Evolutionary conservation across 2,888 invertebrate genomes (phyloP), one percentile per base, ranked within the genome.

Genomic region (Volucella zonaria): DNA sequence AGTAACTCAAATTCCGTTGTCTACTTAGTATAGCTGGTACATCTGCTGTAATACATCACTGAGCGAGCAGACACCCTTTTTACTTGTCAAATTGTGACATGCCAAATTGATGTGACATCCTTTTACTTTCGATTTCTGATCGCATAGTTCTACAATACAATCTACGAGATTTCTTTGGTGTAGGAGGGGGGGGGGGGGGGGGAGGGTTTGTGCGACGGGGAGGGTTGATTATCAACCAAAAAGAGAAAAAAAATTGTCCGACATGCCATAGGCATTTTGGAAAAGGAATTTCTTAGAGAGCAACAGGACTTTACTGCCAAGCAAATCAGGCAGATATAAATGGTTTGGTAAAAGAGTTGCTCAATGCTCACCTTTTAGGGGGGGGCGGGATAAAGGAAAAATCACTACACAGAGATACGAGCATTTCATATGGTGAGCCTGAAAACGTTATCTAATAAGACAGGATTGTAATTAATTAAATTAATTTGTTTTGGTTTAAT

Each of bases 391-490:
- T 9, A 40, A 18, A 15, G 56, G 40, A 51, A 70, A 77, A 82
- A 82, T 82, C 82, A 79, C 51, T 74, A 59, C 76, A 47, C 42
- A 40, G 10, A 15, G 11, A 52, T 51, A 49, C 31, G 31, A 31
- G 31, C 6, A 31, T 71, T 42, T 62, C 23, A 11, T 68, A 51
- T 76, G 56, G 42, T 56, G 66, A 64, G 52, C 1, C 11, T 45
- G 31, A 42, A 47, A 80, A 71, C 54, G 40, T n/a, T 81, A 88
- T 91, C 91, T 91, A 91, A 91, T 90, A 91, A 91, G 91, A 91
- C 90, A 90, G 89, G 90, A 90, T 90, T 91, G 90, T 91, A 91
- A 91, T 91, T 91, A 91, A 91, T 91, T 91, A 90, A 91, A 91
- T 91, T 91, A 91, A 91, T 91, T 91, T 91, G 90, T 90, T 91